Evolutionary conservation across 2,888 invertebrate genomes (phyloP).

Genomic region (Lordiphosa fenestrarum): DNA sequence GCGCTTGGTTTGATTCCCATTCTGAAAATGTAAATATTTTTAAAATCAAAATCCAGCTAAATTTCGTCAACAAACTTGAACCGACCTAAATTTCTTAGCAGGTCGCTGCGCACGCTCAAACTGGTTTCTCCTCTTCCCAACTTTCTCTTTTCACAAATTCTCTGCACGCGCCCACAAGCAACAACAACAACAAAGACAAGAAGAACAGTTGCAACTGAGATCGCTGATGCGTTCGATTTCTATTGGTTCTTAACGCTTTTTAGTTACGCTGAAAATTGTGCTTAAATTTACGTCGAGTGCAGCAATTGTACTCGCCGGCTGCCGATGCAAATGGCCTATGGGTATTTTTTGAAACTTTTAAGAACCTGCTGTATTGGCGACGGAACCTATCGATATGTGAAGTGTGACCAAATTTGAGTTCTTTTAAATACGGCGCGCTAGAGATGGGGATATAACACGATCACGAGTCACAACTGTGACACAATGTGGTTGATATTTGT

Average conservation of each 20-base stretch:
- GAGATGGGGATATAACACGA: too few relatives aligned
- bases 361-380: too few relatives aligned
- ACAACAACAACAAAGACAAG: constrained; percentile 13
- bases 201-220: constrained; percentile 15
- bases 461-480: too few relatives aligned
- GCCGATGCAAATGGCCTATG: too few relatives aligned
- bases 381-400: too few relatives aligned
- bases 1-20: constrained; percentile 35
- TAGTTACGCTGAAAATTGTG: constrained; percentile 3
- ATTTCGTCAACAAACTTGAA: not conserved
- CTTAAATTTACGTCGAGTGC: too few relatives aligned
- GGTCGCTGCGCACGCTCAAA: constrained; percentile 35
- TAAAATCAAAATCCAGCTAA: not conserved
- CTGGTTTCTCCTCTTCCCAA: constrained; percentile 26
- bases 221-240: constrained; percentile 33
- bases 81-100: constrained; percentile 19
- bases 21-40: constrained; percentile 13
- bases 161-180: constrained; percentile 45
- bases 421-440: too few relatives aligned
- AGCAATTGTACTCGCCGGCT: too few relatives aligned
- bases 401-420: too few relatives aligned
- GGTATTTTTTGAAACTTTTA: too few relatives aligned
- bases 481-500: too few relatives aligned
- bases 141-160: constrained; percentile 77
- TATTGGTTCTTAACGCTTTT: constrained; percentile 26